Conservation (phyloP, 2,797 vertebrate species). For the Scyliorhinus canicula region DNA sequence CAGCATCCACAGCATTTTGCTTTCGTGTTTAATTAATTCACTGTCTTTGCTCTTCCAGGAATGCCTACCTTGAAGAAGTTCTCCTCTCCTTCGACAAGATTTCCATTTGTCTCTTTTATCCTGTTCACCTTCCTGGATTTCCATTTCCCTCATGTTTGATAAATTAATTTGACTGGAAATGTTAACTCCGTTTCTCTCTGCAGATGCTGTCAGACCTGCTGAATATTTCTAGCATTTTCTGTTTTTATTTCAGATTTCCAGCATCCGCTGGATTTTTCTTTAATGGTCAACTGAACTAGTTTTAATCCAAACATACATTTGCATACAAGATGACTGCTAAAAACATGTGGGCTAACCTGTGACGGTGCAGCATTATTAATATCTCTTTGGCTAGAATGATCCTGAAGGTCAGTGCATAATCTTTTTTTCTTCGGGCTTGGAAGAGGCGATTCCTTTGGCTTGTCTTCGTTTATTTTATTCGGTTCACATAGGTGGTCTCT, state of each 20-base stretch:
- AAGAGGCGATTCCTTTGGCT: slow-evolving; percentile 9
- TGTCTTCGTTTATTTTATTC: slow-evolving; percentile 14
- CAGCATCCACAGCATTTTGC: background rate
- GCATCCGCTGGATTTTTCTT: background rate
- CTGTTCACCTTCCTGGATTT: background rate
- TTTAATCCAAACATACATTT: background rate
- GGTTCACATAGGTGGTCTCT: background rate
- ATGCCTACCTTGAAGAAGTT: background rate
- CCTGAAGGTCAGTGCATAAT: background rate
- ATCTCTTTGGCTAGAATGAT: background rate
- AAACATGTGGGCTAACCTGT: background rate
- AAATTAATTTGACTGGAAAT: background rate
- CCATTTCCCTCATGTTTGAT: background rate
- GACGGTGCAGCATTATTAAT: background rate
- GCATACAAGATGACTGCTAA: background rate
- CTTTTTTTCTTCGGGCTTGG: slow-evolving; percentile 32
- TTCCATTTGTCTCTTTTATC: background rate
- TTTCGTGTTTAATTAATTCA: background rate
- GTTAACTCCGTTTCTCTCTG: background rate
- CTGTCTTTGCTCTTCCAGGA: background rate
- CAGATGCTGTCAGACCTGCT: background rate
- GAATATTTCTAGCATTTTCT: background rate
- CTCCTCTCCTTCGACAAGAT: background rate
- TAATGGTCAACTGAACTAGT: background rate
- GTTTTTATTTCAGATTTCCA: background rate